Conservation (phyloP, 2,888 invertebrate genomes). For the Lysandra bellargus region DNA sequence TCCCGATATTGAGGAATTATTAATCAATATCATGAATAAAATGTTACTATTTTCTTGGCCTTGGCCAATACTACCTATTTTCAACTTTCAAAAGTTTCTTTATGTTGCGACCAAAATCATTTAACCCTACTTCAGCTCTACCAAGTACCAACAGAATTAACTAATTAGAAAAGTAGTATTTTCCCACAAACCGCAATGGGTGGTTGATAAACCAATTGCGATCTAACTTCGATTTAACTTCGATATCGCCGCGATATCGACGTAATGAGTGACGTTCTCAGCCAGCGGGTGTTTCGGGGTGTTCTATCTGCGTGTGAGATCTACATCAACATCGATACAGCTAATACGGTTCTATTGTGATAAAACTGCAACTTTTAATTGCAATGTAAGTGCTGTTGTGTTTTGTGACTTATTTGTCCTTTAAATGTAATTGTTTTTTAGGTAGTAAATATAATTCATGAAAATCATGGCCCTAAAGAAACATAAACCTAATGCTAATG, state of each 20-base stretch:
- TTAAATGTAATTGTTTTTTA: not conserved
- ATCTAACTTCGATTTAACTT: conserved; percentile 58
- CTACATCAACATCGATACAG: conserved; percentile 58
- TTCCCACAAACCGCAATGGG: conserved; percentile 66
- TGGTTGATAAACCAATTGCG: conserved; percentile 60
- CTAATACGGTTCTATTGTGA: conserved; percentile 39
- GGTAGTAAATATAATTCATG: not conserved
- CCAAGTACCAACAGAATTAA: not conserved
- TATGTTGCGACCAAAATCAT: too few relatives aligned
- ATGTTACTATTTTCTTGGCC: too few relatives aligned
- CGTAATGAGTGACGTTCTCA: conserved; percentile 73
- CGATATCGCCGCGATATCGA: conserved; percentile 51
- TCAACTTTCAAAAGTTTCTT: too few relatives aligned
- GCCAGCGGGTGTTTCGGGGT: conserved; percentile 64
- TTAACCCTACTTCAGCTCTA: not conserved
- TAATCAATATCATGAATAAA: too few relatives aligned
- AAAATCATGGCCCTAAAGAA: not conserved
- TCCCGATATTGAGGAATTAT: too few relatives aligned
- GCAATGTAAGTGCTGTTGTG: not conserved
- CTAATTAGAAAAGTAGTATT: conserved; percentile 38
- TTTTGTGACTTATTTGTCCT: not conserved
- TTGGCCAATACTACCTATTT: too few relatives aligned
- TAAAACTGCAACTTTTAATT: conserved; percentile 32
- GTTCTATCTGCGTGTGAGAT: conserved; percentile 75
- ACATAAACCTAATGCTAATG: too few relatives aligned